Evolutionary conservation across 2,797 vertebrate genomes (phyloP), one percentile per base, ranked within the genome.

Genomic region (Gadopsis bispinosus): DNA sequence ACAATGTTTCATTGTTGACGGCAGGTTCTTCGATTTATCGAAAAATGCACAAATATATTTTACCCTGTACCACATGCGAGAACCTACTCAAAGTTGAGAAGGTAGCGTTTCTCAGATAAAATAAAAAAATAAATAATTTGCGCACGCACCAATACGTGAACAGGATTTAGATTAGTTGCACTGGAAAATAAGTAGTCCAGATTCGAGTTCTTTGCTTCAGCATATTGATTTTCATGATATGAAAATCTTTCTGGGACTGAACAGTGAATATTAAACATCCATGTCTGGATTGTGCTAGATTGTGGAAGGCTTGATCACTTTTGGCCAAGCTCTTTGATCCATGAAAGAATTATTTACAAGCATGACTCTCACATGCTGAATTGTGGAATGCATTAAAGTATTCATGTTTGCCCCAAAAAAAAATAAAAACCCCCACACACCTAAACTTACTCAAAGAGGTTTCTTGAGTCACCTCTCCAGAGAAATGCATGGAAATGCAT

Each of bases 261-360:
- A n/a, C n/a, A n/a, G n/a, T n/a, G n/a, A n/a, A n/a, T n/a, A n/a
- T n/a, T n/a, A n/a, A n/a, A n/a, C n/a, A n/a, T n/a, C n/a, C n/a
- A n/a, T n/a, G n/a, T n/a, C n/a, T n/a, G n/a, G n/a, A n/a, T n/a
- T n/a, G n/a, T n/a, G n/a, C n/a, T n/a, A n/a, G n/a, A n/a, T 31
- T 59, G 71, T 29, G 51, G 26, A 33, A 56, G 47, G 16, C 41
- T 45, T 65, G 47, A 64, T 75, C 19, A 67, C 60, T 77, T 79
- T 6, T 56, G 53, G 26, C 17, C 0, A 26, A 70, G 56, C 50
- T 45, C 39, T 77, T 75, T 84, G 68, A 80, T 80, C 60, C 56
- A 82, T 80, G 56, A 84, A 73, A 84, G 70, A 86, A 84, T 84
- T 82, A 82, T 88, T 86, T 43, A 84, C 26, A 69, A 17, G 62